A percentile compares a stretch with the other conserved stretches of the same genome.
phyloP scores from a whole-genome alignment of 2,797 vertebrate genomes.

The Hippopotamyrus pictus region DNA sequence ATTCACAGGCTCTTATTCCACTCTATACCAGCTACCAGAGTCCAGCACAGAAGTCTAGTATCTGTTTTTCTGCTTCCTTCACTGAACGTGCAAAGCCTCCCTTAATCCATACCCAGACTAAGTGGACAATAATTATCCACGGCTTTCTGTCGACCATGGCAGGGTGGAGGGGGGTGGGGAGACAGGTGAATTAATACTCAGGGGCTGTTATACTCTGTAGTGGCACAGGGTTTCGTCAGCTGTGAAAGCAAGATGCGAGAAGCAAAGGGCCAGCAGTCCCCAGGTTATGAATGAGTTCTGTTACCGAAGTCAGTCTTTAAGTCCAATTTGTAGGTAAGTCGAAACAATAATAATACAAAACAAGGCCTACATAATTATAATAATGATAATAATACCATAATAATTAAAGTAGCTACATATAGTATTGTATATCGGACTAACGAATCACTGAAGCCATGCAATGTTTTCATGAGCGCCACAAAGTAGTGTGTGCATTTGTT shows the following conservation, averaged over 20 bases:
- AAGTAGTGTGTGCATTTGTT: not conserved
- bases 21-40: not conserved
- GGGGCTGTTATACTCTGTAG: conserved; percentile 43
- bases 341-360: not conserved
- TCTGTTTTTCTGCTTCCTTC: conserved; percentile 1
- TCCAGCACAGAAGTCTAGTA: not conserved
- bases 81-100: not conserved
- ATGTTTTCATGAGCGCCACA: not conserved
- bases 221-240: conserved; percentile 49
- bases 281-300: not conserved
- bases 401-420: not conserved
- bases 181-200: conserved; percentile 49
- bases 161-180: conserved; percentile 50
- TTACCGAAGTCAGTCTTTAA: not conserved
- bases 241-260: not conserved
- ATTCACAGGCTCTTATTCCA: not conserved
- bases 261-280: not conserved
- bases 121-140: conserved; percentile 41
- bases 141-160: not conserved
- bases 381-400: not conserved
- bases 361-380: not conserved
- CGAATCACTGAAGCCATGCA: not conserved
- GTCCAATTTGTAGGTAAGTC: not conserved
- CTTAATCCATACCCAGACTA: conserved; percentile 45
- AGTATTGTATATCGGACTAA: not conserved